Evolutionary conservation across 1,140 invertebrate species (phyloP).

Genomic region (Nephila pilipes): DNA sequence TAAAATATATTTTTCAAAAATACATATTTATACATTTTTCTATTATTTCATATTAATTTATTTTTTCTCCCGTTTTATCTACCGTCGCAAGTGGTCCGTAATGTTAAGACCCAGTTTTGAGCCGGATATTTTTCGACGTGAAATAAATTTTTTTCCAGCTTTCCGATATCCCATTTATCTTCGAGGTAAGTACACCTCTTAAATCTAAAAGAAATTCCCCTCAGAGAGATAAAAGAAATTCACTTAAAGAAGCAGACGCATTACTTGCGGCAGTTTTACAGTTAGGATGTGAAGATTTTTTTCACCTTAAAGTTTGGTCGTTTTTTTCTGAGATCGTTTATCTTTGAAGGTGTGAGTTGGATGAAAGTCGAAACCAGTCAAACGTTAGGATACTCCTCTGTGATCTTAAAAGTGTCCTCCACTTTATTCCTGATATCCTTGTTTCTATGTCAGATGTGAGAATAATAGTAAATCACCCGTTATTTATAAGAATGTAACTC

Average conservation of each 20-base stretch:
- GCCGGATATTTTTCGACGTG: background rate
- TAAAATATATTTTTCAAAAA: no score
- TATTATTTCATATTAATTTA: background rate
- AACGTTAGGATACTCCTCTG: background rate
- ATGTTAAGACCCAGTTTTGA: background rate
- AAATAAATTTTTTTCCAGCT: background rate
- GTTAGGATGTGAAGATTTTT: background rate
- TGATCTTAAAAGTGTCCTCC: background rate
- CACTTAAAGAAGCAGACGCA: constrained; percentile 15
- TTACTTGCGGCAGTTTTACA: constrained; percentile 24
- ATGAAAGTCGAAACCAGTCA: background rate
- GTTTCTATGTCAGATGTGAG: no score
- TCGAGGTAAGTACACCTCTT: background rate
- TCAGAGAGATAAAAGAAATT: constrained; percentile 32
- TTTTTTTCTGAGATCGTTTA: background rate
- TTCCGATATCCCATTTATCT: background rate
- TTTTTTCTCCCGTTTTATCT: background rate
- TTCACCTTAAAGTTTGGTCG: background rate
- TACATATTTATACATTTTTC: no score
- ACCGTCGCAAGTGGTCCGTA: background rate
- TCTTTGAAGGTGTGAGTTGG: background rate
- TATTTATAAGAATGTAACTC: no score
- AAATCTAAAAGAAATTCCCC: constrained; percentile 21
- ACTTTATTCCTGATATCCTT: background rate
- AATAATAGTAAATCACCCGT: no score